Evolutionary conservation across 2,888 invertebrate genomes (phyloP).

Genomic region (Spatulosminthurus flaviceps): DNA sequence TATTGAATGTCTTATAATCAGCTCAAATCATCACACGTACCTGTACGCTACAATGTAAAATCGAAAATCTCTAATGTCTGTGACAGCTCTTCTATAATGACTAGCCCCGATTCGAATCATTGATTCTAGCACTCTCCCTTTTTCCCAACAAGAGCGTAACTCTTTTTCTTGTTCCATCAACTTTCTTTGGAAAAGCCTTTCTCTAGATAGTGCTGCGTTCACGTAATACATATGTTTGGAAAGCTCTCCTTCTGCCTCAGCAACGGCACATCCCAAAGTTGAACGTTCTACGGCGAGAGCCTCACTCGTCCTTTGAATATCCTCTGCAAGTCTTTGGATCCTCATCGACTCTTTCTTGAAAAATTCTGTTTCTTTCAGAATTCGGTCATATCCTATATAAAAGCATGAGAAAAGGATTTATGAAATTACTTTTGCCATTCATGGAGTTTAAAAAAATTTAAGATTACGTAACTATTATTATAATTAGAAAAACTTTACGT

Average conservation of each 20-base stretch:
- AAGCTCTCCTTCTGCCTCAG: constrained; percentile 56
- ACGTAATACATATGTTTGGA: constrained; percentile 54
- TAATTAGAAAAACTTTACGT: neutral
- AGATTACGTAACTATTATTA: too few species aligned
- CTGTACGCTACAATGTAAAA: too few species aligned
- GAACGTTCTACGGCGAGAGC: constrained; percentile 59
- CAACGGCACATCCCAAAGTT: constrained; percentile 52
- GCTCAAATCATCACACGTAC: too few species aligned
- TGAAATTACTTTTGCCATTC: too few species aligned
- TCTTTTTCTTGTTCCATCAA: constrained; percentile 49
- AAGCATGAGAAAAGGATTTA: too few species aligned
- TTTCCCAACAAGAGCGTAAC: constrained; percentile 51
- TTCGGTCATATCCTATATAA: constrained; percentile 47
- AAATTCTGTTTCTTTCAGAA: constrained; percentile 52
- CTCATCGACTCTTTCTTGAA: constrained; percentile 53
- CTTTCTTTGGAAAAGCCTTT: constrained; percentile 49
- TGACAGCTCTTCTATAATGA: constrained; percentile 43
- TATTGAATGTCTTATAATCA: too few species aligned
- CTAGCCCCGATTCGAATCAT: constrained; percentile 60
- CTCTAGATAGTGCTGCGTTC: constrained; percentile 52
- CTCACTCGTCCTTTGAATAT: constrained; percentile 51
- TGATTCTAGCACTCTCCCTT: constrained; percentile 58
- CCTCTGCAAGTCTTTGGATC: constrained; percentile 52
- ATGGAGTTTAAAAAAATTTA: too few species aligned
- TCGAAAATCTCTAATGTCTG: too few species aligned